Conservation (phyloP, 1,140 invertebrate genomes). For the Agrilus planipennis region DNA sequence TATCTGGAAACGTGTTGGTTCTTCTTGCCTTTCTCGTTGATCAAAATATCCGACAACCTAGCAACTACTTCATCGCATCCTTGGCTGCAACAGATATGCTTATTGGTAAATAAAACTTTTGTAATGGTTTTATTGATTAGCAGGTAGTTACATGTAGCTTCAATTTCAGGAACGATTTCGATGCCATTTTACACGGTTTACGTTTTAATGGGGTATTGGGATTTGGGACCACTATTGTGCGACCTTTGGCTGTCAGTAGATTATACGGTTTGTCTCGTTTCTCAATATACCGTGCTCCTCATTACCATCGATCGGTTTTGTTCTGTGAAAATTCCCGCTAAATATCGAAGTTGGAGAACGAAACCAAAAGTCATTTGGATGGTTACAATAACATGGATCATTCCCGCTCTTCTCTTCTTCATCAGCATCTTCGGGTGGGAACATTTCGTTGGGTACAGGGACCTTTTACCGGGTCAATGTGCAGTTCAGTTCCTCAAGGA, state of each 20-base stretch:
- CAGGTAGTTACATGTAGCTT: slow-evolving; percentile 3
- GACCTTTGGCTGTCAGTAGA: slow-evolving; percentile 98
- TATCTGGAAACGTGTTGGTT: slow-evolving; percentile 93
- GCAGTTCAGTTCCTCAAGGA: slow-evolving; percentile 97
- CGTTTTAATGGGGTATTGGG: slow-evolving; percentile 92
- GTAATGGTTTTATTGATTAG: neutral
- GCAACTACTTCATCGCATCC: slow-evolving; percentile 99
- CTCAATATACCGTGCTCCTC: slow-evolving; percentile 96
- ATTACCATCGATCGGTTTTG: slow-evolving; percentile 99
- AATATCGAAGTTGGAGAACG: slow-evolving; percentile 93
- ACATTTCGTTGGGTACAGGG: slow-evolving; percentile 86
- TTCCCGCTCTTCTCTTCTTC: slow-evolving; percentile 93
- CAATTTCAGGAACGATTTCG: slow-evolving; percentile 68
- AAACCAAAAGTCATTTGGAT: slow-evolving; percentile 85
- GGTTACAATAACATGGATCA: slow-evolving; percentile 95
- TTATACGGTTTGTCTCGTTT: slow-evolving; percentile 97
- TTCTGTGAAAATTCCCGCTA: slow-evolving; percentile 96
- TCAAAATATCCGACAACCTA: slow-evolving; percentile 92
- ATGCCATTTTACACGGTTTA: slow-evolving; percentile 97
- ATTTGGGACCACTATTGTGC: slow-evolving; percentile 89
- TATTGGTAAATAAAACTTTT: slow-evolving; percentile 61
- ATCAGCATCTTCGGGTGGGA: slow-evolving; percentile 99
- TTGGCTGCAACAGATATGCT: slow-evolving; percentile 95
- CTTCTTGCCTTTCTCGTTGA: slow-evolving; percentile 94
- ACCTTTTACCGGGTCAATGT: slow-evolving; percentile 79